Conservation (phyloP, 2,113 vertebrate genomes). For the Cinclus cinclus region DNA sequence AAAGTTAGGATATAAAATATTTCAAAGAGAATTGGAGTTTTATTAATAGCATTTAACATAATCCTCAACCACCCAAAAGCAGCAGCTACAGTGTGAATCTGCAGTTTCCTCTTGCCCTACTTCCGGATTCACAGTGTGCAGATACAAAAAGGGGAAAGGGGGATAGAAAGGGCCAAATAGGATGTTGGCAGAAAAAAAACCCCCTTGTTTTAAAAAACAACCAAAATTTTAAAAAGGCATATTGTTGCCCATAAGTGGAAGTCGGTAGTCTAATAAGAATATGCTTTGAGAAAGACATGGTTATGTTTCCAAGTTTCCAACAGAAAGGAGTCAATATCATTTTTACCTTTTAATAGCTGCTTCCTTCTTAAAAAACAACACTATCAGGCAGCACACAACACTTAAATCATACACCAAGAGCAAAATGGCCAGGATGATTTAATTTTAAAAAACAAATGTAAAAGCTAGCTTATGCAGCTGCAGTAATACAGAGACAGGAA, state of each 20-base stretch:
- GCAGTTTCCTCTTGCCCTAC: background rate
- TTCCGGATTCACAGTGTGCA: background rate
- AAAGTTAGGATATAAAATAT: background rate
- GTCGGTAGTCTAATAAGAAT: background rate
- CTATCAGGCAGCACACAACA: rapidly evolving
- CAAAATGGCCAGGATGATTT: rapidly evolving
- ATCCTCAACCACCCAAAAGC: background rate
- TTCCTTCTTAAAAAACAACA: background rate
- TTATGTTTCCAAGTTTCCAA: background rate
- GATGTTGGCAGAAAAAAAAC: background rate
- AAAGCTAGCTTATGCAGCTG: background rate
- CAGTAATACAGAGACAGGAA: background rate
- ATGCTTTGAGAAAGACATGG: background rate
- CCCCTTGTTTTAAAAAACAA: background rate
- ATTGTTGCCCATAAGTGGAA: background rate
- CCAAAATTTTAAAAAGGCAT: no score
- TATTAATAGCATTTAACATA: background rate
- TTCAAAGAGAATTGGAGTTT: background rate
- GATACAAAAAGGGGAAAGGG: background rate
- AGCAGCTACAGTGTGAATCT: background rate
- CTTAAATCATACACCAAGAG: background rate
- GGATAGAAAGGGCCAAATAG: background rate
- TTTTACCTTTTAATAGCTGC: background rate
- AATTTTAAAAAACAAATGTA: background rate
- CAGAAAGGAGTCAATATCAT: background rate